Conservation (phyloP, 2,797 vertebrate species). For the Podargus strigoides region DNA sequence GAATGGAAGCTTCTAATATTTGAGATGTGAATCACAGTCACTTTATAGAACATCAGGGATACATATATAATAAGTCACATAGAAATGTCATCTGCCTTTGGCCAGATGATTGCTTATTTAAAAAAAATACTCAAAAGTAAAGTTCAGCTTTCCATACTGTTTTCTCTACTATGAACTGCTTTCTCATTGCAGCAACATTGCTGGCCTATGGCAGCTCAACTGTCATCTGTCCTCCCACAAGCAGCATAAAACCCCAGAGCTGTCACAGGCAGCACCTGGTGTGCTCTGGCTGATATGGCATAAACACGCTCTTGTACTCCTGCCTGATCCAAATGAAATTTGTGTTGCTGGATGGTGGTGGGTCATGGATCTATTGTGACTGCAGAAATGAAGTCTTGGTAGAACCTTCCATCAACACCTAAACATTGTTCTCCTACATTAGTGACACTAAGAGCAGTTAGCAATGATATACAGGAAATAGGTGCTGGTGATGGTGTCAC, state of each 20-base stretch:
- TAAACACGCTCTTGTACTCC: not conserved
- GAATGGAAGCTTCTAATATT: slow-evolving; percentile 79
- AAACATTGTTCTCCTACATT: not conserved
- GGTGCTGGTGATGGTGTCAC: not conserved
- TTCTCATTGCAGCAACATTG: not conserved
- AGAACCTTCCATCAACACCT: not conserved
- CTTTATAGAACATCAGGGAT: slow-evolving; percentile 67
- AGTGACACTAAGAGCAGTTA: not conserved
- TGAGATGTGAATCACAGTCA: slow-evolving; percentile 73
- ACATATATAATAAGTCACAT: slow-evolving; percentile 54
- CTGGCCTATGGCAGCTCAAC: not conserved
- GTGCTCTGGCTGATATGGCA: not conserved
- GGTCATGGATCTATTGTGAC: not conserved
- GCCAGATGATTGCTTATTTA: slow-evolving; percentile 44
- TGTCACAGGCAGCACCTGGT: not conserved
- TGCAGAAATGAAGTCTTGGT: not conserved
- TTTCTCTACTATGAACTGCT: not conserved
- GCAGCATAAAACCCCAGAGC: not conserved
- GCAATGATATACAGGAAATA: not conserved
- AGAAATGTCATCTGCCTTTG: slow-evolving; percentile 61
- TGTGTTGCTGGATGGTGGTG: not conserved
- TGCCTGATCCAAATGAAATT: not conserved
- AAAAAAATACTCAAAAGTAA: slow-evolving; percentile 25
- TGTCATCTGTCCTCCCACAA: not conserved
- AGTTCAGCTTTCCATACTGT: slow-evolving; percentile 19